Percentiles rank a stretch among this genome's conserved stretches.
Evolutionary conservation across 1,140 invertebrate species (phyloP).

Genomic region (Plectrocnemia conspersa): DNA sequence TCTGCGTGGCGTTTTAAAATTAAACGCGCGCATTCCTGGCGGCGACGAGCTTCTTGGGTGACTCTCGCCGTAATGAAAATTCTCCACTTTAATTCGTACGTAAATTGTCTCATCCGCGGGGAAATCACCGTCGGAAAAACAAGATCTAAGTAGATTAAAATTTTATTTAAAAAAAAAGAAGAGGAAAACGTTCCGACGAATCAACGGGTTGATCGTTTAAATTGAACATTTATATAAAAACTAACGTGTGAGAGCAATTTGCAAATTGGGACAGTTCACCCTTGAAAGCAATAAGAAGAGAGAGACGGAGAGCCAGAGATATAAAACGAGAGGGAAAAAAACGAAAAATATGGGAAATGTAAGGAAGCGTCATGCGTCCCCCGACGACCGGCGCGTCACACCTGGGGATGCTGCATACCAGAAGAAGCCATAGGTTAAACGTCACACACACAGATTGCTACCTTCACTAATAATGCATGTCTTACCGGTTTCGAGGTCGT

Average conservation of each 20-base stretch:
- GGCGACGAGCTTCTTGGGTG: no score
- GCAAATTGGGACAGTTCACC: conserved; percentile 34
- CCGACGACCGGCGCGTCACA: conserved; percentile 6
- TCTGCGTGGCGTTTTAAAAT: no score
- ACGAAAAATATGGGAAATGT: conserved; percentile 24
- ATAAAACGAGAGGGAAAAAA: conserved; percentile 19
- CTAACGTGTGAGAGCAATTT: conserved; percentile 23
- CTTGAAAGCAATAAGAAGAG: no score
- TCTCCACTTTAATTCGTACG: conserved; percentile 20
- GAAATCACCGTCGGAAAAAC: no score
- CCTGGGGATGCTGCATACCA: conserved; percentile 9
- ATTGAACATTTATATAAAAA: neutral
- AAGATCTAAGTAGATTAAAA: no score
- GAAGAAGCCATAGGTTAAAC: conserved; percentile 18
- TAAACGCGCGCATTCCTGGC: no score
- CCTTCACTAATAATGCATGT: conserved; percentile 32
- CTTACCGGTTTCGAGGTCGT: conserved; percentile 6
- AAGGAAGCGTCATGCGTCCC: conserved; percentile 19
- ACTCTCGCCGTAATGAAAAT: conserved; percentile 17
- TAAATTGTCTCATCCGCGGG: conserved; percentile 25
- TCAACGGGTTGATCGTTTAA: no score
- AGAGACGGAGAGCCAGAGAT: neutral
- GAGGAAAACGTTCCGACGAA: no score
- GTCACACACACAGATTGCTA: conserved; percentile 28
- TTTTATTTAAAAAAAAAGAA: no score